These are phyloP conservation scores for Pogonus chalceus DNA, from an alignment of 1,140 invertebrate species.

Conservation along the genomic window DNA sequence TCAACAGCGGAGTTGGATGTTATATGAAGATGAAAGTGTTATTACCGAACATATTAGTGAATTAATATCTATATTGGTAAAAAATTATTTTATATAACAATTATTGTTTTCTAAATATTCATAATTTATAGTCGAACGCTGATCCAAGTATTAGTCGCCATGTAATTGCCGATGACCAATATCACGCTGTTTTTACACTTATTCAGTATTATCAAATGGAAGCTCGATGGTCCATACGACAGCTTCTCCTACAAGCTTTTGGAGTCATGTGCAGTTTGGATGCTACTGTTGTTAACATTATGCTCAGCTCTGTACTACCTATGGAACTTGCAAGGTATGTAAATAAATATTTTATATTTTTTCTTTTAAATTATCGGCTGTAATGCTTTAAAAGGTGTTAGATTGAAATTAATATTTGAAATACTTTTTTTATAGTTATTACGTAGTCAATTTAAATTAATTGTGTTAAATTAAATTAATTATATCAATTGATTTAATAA, in stretches of 20 bases:
- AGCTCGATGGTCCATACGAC: conserved; percentile 69
- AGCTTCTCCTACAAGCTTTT: conserved; percentile 72
- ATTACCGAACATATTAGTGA: conserved; percentile 77
- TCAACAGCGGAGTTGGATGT: conserved; percentile 85
- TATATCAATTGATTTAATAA: too few relatives aligned
- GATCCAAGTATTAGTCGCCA: conserved; percentile 70
- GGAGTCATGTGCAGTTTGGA: conserved; percentile 78
- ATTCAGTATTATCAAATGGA: conserved; percentile 92
- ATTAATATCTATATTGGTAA: conserved; percentile 75
- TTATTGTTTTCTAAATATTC: neutral
- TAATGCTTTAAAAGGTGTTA: neutral
- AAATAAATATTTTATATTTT: neutral
- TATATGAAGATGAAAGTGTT: conserved; percentile 82
- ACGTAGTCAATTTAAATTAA: too few relatives aligned
- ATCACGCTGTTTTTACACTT: conserved; percentile 62
- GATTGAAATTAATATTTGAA: neutral
- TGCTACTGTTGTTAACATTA: conserved; percentile 62
- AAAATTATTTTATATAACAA: conserved; percentile 16
- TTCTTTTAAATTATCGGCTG: neutral
- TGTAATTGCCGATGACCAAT: conserved; percentile 64
- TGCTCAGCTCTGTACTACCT: conserved; percentile 77
- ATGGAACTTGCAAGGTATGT: conserved; percentile 68
- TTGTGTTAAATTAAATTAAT: too few relatives aligned
- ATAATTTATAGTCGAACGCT: conserved; percentile 60
- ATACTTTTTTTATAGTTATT: too few relatives aligned